A percentile compares a stretch with the other conserved stretches of the same genome.
These are phyloP conservation scores for Hoplostethus mediterraneus DNA, from an alignment of 2,797 vertebrate species.

Conservation along the genomic window DNA sequence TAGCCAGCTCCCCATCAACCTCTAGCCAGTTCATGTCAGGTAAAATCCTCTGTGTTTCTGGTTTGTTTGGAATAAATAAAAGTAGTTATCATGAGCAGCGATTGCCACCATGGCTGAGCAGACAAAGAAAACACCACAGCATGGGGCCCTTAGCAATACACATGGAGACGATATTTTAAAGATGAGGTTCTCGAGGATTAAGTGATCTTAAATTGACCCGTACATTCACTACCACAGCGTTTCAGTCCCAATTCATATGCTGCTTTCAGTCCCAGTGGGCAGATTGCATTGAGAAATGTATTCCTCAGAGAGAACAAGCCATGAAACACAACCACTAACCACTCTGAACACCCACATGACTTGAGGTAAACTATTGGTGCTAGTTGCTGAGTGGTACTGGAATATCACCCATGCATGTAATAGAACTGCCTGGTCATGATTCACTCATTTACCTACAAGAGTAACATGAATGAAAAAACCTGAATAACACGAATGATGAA, in stretches of 20 bases:
- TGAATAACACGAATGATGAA: too few relatives aligned
- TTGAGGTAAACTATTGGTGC: constrained; percentile 55
- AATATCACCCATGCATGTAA: constrained; percentile 66
- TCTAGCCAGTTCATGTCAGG: too few relatives aligned
- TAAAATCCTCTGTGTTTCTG: too few relatives aligned
- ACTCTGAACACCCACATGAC: constrained; percentile 42
- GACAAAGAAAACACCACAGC: too few relatives aligned
- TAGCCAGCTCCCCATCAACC: too few relatives aligned
- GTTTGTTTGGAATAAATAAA: too few relatives aligned
- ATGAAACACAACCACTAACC: constrained; percentile 32
- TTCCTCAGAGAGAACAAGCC: constrained; percentile 31
- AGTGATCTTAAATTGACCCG: constrained; percentile 24
- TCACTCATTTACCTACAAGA: not conserved
- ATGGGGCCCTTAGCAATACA: too few relatives aligned
- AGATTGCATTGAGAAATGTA: constrained; percentile 37
- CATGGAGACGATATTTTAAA: too few relatives aligned
- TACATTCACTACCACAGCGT: constrained; percentile 16
- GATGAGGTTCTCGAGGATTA: too few relatives aligned
- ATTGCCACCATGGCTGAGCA: too few relatives aligned
- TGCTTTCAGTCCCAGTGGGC: constrained; percentile 26
- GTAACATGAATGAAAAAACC: too few relatives aligned
- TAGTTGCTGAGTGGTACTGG: constrained; percentile 64
- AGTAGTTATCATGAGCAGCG: too few relatives aligned
- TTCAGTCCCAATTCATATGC: constrained; percentile 16
- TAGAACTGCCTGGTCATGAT: constrained; percentile 55